These are phyloP conservation scores for Zoanthus solanderi DNA, from an alignment of 92 coral and sea anemone genomes.

Conservation along the genomic window DNA sequence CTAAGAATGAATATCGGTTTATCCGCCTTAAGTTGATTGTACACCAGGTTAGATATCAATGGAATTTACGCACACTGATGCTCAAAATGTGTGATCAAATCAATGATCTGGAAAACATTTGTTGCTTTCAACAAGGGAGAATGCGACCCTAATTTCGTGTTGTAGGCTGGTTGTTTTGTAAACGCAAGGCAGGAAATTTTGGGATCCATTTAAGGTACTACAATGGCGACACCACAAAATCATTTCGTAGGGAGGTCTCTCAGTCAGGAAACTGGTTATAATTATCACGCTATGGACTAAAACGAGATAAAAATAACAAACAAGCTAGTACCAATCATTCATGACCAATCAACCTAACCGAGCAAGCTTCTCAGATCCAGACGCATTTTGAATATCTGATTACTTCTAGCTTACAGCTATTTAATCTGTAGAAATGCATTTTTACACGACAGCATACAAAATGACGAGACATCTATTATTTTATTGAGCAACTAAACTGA, in stretches of 20 bases:
- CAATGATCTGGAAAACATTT: not conserved
- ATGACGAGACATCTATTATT: too few species aligned
- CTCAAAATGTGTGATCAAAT: not conserved
- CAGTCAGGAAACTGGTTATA: not conserved
- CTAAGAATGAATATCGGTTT: too few species aligned
- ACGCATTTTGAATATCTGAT: too few species aligned
- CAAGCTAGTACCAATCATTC: not conserved
- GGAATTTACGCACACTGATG: too few species aligned
- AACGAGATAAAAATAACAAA: not conserved
- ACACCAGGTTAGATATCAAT: too few species aligned
- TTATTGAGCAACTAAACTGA: too few species aligned
- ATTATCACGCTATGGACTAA: not conserved
- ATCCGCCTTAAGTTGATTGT: too few species aligned
- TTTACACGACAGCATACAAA: too few species aligned
- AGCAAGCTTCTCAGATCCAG: not conserved
- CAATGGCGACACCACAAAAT: not conserved
- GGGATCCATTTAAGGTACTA: not conserved
- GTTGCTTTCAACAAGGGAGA: not conserved
- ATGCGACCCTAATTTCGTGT: not conserved
- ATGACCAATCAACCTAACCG: not conserved
- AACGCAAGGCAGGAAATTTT: not conserved
- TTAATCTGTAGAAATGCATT: too few species aligned
- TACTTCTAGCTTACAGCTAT: too few species aligned
- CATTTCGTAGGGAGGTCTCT: not conserved
- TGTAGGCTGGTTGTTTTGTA: not conserved